These are phyloP conservation scores for Synergus japonicus DNA, from an alignment of 2,888 invertebrate genomes.

Conservation along the genomic window DNA sequence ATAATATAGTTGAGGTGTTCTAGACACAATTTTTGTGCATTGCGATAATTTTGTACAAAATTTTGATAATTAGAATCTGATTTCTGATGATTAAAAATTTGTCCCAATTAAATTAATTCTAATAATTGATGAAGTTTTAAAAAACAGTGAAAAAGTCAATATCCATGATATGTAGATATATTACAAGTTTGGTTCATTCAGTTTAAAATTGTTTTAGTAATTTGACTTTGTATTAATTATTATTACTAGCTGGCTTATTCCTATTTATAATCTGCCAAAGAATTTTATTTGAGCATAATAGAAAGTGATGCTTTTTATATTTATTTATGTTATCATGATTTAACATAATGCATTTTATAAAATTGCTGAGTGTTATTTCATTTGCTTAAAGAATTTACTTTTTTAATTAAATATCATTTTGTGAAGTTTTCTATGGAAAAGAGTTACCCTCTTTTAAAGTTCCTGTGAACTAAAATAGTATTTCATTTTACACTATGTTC, in stretches of 20 bases:
- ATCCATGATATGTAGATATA: neutral
- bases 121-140: neutral
- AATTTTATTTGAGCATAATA: slow-evolving; percentile 24
- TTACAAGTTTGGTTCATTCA: neutral
- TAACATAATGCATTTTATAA: neutral
- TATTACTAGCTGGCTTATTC: neutral
- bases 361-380: neutral
- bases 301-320: slow-evolving; percentile 9
- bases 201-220: neutral
- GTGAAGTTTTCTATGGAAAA: neutral
- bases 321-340: neutral
- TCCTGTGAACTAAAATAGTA: neutral
- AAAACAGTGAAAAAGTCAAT: neutral
- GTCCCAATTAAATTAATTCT: neutral
- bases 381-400: neutral
- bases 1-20: neutral
- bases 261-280: slow-evolving; percentile 19
- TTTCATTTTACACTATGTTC: neutral
- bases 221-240: neutral
- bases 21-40: neutral
- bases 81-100: neutral
- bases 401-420: neutral
- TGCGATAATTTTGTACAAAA: neutral
- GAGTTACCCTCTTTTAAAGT: neutral
- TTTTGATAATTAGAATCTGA: neutral